Evolutionary conservation across 1,140 invertebrate species (phyloP).

Genomic region (Aporrectodea caliginosa): DNA sequence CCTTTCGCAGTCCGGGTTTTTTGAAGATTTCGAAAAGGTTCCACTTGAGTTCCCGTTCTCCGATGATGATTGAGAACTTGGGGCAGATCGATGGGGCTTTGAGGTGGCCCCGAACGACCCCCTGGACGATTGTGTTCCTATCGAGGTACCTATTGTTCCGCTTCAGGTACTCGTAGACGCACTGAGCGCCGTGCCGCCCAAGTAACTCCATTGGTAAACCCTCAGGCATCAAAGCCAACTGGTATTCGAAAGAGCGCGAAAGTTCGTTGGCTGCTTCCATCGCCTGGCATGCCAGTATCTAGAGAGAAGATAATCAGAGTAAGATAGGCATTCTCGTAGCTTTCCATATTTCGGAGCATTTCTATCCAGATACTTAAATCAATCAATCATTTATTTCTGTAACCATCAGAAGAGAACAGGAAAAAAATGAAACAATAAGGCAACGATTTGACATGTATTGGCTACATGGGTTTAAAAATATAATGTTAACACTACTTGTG

Average conservation of each 20-base stretch:
- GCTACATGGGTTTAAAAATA: too few relatives aligned
- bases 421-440: too few relatives aligned
- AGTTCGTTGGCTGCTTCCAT: constrained; percentile 27
- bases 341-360: too few relatives aligned
- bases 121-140: constrained; percentile 29
- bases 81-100: neutral
- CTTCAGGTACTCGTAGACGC: constrained; percentile 16
- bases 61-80: constrained; percentile 24
- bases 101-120: constrained; percentile 1
- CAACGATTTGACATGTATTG: too few relatives aligned
- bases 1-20: constrained; percentile 26
- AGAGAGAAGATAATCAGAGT: too few relatives aligned
- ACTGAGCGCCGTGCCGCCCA: constrained; percentile 15
- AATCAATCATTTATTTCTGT: too few relatives aligned
- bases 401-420: too few relatives aligned
- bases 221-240: constrained; percentile 26
- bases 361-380: too few relatives aligned
- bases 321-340: too few relatives aligned
- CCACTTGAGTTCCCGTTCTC: constrained; percentile 32
- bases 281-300: constrained; percentile 20
- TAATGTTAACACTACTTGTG: too few relatives aligned
- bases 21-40: constrained; percentile 28
- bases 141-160: constrained; percentile 13
- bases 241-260: constrained; percentile 31
- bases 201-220: constrained; percentile 14